Base-by-base conservation (phyloP, 2,888 invertebrate species). In the Andrena bicolor region DNA sequence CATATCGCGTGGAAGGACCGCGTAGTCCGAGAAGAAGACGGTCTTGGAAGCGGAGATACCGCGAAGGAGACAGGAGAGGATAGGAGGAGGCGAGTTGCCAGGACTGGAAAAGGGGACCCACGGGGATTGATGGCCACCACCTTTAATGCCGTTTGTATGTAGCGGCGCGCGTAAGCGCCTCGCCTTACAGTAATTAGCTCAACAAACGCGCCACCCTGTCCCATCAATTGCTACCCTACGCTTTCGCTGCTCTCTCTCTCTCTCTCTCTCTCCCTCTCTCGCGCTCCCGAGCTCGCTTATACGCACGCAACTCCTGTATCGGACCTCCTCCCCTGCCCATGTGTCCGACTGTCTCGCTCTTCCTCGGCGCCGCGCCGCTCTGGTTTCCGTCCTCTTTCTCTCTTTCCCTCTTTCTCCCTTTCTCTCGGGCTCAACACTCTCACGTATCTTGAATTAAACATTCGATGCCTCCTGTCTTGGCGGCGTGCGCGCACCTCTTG, bases 71-170 rank as follows among this genome's bases (percentile, higher is more conserved):
- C 71, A 73, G 77, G 76, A 84, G 85, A 72, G 69, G 80, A 73
- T 74, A 66, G 77, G 71, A 65, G 71, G 87, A 80, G 74, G 83
- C 78, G 77, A 79, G 74, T 85, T 75, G 86, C 81, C 84, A 83
- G 85, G 85, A 83, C 88, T 86, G 84, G 82, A 83, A 80, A 88
- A 89, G 88, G 83, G 89, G 81, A 85, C 88, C 86, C 86, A 88
- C 84, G 78, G 87, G 90, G 93, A 93, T 93, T 93, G 93, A 93
- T 93, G 91, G 91, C 92, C 92, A 92, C 91, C 91, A 91, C 91
- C 92, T 92, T 93, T 94, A 94, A 94, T 94, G 94, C 94, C 93
- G 92, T 94, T 94, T 93, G 93, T 94, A 92, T 94, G 93, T 94
- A 91, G 92, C 93, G 92, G 92, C 92, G 91, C 90, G 91, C 91